Percentiles rank a stretch among this genome's conserved stretches.
Evolutionary conservation across 2,888 invertebrate genomes (phyloP).

Genomic region (Campoplex capitator): DNA sequence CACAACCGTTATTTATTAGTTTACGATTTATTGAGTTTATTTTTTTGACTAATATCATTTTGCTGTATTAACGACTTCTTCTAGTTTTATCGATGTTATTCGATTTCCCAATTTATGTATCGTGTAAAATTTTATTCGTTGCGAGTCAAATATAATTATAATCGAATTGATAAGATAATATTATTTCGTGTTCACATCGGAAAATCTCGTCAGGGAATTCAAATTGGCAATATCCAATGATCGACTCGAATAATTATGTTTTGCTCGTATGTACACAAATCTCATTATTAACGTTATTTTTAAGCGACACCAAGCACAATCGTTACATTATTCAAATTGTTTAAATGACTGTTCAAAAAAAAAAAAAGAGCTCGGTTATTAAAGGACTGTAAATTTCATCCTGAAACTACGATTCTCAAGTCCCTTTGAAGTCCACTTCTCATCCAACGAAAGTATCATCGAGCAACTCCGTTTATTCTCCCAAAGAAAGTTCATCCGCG

Average conservation of each 20-base stretch:
- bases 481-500: not conserved
- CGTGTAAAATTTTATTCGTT: not conserved
- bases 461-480: not conserved
- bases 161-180: not conserved
- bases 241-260: not conserved
- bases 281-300: not conserved
- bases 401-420: too few species aligned
- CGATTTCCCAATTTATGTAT: not conserved
- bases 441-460: not conserved
- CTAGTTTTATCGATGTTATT: not conserved
- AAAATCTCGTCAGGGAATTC: not conserved
- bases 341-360: too few species aligned
- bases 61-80: not conserved
- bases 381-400: too few species aligned
- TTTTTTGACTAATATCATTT: not conserved
- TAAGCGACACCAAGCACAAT: not conserved
- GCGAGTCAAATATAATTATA: not conserved
- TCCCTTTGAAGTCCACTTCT: too few species aligned
- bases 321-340: not conserved
- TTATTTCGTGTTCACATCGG: not conserved
- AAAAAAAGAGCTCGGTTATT: too few species aligned
- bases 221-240: not conserved
- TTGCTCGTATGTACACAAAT: not conserved
- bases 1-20: not conserved
- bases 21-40: not conserved